These are phyloP conservation scores for Pristionchus mayeri DNA, from an alignment of 2,888 invertebrate species.

Conservation along the genomic window DNA sequence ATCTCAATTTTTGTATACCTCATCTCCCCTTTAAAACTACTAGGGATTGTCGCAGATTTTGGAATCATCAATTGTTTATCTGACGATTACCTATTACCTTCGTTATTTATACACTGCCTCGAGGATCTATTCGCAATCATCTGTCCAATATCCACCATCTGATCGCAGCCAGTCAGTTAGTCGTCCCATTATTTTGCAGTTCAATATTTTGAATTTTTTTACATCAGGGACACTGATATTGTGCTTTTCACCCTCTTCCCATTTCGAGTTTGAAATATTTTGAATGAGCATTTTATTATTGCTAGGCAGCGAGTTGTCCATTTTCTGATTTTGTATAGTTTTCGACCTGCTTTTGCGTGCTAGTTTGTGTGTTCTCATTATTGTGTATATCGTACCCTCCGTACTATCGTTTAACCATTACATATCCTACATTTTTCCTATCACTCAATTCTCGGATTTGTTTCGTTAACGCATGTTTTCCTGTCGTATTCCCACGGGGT, in stretches of 20 bases:
- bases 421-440: conserved; percentile 27
- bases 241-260: conserved; percentile 30
- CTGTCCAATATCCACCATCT: neutral
- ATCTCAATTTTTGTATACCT: conserved; percentile 27
- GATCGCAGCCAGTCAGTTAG: neutral
- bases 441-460: neutral
- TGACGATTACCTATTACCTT: neutral
- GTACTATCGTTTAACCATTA: conserved; percentile 10
- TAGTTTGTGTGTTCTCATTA: neutral
- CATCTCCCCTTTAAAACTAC: neutral
- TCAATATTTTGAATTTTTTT: too few relatives aligned
- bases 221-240: conserved; percentile 26
- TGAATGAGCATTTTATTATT: neutral
- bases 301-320: conserved; percentile 10
- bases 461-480: neutral
- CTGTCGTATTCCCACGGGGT: conserved; percentile 17
- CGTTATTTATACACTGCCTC: neutral
- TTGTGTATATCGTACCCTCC: conserved; percentile 26
- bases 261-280: conserved; percentile 28
- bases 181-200: too few relatives aligned
- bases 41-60: conserved; percentile 23
- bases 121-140: neutral
- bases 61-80: conserved; percentile 35
- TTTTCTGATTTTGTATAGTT: neutral
- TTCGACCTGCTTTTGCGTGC: neutral